Evolutionary conservation across 2,113 vertebrate genomes (phyloP), one percentile per base, ranked within the genome.

Genomic region (Oncorhynchus kisutch): DNA sequence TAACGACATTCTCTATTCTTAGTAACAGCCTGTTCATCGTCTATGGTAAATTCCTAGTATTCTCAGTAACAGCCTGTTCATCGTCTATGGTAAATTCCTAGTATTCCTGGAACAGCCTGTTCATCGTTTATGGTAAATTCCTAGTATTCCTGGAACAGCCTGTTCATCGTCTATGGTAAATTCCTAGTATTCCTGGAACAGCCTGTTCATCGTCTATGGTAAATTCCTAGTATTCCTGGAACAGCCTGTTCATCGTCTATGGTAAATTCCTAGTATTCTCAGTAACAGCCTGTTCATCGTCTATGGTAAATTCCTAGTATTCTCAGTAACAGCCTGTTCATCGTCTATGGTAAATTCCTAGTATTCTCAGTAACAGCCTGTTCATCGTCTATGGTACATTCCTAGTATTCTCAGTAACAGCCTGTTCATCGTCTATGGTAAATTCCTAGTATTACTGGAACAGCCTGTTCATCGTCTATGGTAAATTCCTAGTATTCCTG

Each of bases 11-110:
- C 54, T 57, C 4, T 45, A 18, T 78, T 73, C 64, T 54, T 59
- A 73, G 64, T n/a, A 12, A 29, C 67, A 71, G 51, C 72, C 66
- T 75, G 67, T 75, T 71, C 22, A 78, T 81, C 67, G 39, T 45
- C 39, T 45, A 45, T 45, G 9, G 9, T 45, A 74, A 75, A 16
- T 24, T 24, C 24, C 24, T 24, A 24, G 24, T 24, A 24, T 24
- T 24, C 24, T 16, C 24, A 1, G 24, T 1, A 24, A 24, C 24
- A 24, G 24, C 24, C n/a, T n/a, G n/a, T n/a, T n/a, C n/a, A n/a
- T n/a, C n/a, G n/a, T n/a, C n/a, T n/a, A n/a, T n/a, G n/a, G n/a
- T n/a, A n/a, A n/a, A n/a, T 24, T 24, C 24, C 24, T 24, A 24
- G 24, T 24, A 24, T 24, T 24, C 24, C 24, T 24, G 24, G 24